Evolutionary conservation across 2,797 vertebrate species (phyloP).

Genomic region (Cynopterus sphinx): DNA sequence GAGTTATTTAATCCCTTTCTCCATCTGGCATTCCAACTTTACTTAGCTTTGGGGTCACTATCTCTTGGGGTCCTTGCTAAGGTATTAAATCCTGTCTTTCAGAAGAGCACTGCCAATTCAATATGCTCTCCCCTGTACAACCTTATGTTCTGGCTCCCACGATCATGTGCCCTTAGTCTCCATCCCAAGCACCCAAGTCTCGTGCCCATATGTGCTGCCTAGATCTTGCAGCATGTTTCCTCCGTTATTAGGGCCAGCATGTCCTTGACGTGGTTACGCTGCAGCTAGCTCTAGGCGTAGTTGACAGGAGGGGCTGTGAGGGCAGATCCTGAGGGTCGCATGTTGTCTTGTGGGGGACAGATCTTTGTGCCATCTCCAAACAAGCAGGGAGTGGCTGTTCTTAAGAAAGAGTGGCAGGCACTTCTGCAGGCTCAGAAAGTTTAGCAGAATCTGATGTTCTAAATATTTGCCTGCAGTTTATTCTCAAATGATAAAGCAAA

Average conservation of each 20-base stretch:
- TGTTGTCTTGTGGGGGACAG: background rate
- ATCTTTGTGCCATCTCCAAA: background rate
- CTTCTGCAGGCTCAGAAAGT: background rate
- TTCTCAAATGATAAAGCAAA: background rate
- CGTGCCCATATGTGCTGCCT: background rate
- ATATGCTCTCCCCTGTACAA: background rate
- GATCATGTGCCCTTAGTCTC: background rate
- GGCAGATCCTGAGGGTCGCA: rapidly evolving
- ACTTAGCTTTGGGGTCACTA: background rate
- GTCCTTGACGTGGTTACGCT: background rate
- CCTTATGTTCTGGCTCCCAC: background rate
- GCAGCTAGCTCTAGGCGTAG: background rate
- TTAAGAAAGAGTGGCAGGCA: background rate
- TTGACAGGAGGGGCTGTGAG: background rate
- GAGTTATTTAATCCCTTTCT: background rate
- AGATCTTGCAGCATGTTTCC: background rate
- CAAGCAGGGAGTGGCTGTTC: background rate
- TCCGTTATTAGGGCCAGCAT: background rate
- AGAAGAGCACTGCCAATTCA: background rate
- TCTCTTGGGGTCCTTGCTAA: background rate
- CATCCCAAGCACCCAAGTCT: background rate
- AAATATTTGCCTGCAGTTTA: background rate
- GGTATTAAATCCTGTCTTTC: background rate
- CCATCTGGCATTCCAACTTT: background rate
- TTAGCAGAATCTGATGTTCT: background rate